A percentile compares a stretch with the other conserved stretches of the same genome.
Evolutionary conservation across 2,797 vertebrate species (phyloP).

Genomic region (Gila robusta): DNA sequence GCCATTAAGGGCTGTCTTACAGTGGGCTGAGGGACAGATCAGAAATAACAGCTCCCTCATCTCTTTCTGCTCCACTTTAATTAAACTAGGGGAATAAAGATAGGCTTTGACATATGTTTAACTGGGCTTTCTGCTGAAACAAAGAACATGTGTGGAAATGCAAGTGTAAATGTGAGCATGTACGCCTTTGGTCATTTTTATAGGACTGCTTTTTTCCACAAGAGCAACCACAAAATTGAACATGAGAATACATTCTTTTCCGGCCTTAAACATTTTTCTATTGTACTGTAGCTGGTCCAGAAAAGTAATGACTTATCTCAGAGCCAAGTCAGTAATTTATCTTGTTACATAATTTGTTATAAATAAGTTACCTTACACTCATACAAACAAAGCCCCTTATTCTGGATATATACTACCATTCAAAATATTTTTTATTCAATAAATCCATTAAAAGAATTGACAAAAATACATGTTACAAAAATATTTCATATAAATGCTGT

Average conservation of each 20-base stretch:
- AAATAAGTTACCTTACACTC: neutral
- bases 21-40: constrained; percentile 41
- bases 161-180: neutral
- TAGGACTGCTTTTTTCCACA: neutral
- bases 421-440: neutral
- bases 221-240: constrained; percentile 11
- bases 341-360: neutral
- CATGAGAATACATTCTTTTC: neutral
- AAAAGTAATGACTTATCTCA: neutral
- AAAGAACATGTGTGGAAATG: constrained; percentile 24
- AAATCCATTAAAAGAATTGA: neutral
- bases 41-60: constrained; percentile 46
- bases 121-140: constrained; percentile 33
- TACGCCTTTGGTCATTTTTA: neutral
- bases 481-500: neutral
- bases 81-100: constrained; percentile 46
- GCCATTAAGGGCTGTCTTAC: constrained; percentile 35
- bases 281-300: neutral
- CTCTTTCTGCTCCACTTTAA: constrained; percentile 42
- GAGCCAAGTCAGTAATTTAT: neutral
- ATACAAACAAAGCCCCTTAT: neutral
- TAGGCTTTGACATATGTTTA: constrained; percentile 24
- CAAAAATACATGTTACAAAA: neutral
- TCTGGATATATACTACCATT: neutral
- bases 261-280: neutral